phyloP scores from a whole-genome alignment of 2,888 invertebrate genomes.

The Conistra vaccinii region DNA sequence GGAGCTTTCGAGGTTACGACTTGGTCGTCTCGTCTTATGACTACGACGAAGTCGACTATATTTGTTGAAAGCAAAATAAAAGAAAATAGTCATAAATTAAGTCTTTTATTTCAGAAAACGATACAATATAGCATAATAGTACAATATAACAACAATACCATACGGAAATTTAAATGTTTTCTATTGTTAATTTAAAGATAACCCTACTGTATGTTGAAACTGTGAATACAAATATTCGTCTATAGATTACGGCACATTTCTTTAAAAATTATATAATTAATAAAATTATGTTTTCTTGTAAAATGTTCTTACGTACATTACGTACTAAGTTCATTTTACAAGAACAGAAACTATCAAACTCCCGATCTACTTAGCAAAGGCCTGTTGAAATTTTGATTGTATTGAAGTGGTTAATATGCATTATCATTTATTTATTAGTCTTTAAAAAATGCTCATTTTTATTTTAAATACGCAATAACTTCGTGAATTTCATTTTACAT shows the following conservation, averaged over 20 bases:
- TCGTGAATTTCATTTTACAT: neutral
- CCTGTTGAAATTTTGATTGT: conserved; percentile 42
- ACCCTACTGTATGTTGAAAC: conserved; percentile 71
- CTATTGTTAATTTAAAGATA: conserved; percentile 77
- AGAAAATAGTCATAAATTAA: conserved; percentile 82
- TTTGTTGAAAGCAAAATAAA: conserved; percentile 19
- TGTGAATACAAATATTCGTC: conserved; percentile 13
- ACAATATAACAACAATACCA: conserved; percentile 88
- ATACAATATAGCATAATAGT: conserved; percentile 89
- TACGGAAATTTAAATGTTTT: conserved; percentile 75
- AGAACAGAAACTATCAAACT: neutral
- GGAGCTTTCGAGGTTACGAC: too few relatives aligned
- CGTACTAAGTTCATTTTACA: conserved; percentile 12
- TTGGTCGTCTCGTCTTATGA: too few relatives aligned
- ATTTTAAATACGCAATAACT: conserved; percentile 25
- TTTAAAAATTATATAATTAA: conserved; percentile 15
- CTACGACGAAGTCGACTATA: neutral
- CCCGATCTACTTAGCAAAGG: conserved; percentile 21
- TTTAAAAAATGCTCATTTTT: conserved; percentile 42
- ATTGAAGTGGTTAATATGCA: conserved; percentile 15
- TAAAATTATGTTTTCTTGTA: conserved; percentile 4
- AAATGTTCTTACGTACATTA: conserved; percentile 24
- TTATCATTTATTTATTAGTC: conserved; percentile 35
- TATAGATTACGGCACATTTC: conserved; percentile 32
- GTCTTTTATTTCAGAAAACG: conserved; percentile 90